A percentile compares a stretch with the other conserved stretches of the same genome.
Evolutionary conservation across 2,888 invertebrate genomes (phyloP).

Genomic region (Himalopsyche tibetana): DNA sequence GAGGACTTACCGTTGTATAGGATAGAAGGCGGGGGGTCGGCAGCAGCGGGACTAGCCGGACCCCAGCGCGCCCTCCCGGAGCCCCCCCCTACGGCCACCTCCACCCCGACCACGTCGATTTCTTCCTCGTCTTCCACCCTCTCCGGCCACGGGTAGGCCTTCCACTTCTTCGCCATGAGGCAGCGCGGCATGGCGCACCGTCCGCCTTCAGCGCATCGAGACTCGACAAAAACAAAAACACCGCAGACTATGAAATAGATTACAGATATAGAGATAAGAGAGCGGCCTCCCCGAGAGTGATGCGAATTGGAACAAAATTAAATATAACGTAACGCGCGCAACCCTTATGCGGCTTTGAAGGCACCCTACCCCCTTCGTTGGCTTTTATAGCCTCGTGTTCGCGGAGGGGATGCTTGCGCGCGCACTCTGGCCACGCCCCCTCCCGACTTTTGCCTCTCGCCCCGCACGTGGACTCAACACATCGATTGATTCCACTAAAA

Average conservation of each 20-base stretch:
- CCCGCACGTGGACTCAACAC: constrained; percentile 52
- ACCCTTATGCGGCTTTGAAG: constrained; percentile 75
- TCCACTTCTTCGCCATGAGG: constrained; percentile 97
- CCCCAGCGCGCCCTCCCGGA: constrained; percentile 78
- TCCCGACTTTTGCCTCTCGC: constrained; percentile 71
- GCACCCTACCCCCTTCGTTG: constrained; percentile 70
- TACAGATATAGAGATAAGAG: constrained; percentile 66
- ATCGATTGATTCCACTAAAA: constrained; percentile 65
- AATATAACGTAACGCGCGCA: constrained; percentile 71
- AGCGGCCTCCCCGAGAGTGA: constrained; percentile 65
- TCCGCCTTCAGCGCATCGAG: constrained; percentile 74
- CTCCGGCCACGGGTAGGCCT: constrained; percentile 88
- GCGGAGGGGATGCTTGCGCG: constrained; percentile 66
- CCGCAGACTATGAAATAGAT: constrained; percentile 60
- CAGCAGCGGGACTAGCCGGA: constrained; percentile 84
- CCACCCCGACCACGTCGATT: constrained; percentile 91
- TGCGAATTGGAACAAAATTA: constrained; percentile 55
- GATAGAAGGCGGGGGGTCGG: constrained; percentile 83
- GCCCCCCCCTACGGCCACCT: constrained; percentile 80
- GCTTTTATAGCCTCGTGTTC: constrained; percentile 73
- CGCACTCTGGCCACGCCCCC: constrained; percentile 61
- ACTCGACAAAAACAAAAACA: constrained; percentile 48
- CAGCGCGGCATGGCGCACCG: constrained; percentile 91
- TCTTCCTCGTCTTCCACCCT: constrained; percentile 82
- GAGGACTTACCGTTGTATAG: constrained; percentile 84